These are phyloP conservation scores for Autographa gamma DNA, from an alignment of 2,888 invertebrate genomes.

Conservation along the genomic window DNA sequence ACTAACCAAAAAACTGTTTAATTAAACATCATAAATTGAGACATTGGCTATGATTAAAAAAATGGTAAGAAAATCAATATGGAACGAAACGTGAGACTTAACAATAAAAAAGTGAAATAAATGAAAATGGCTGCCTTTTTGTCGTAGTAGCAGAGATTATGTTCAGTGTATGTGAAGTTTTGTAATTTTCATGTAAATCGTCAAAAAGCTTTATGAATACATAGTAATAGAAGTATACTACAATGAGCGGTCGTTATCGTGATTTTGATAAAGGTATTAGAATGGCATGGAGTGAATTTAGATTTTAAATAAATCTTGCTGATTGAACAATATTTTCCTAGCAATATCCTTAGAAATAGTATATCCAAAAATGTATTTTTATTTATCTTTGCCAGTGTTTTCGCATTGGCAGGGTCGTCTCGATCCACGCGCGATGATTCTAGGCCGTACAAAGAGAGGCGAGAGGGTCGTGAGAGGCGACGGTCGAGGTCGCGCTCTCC, in stretches of 20 bases:
- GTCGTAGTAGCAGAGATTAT: slow-evolving; percentile 28
- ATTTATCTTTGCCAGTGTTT: slow-evolving; percentile 93
- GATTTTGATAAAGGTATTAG: slow-evolving; percentile 79
- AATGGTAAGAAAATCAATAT: background rate
- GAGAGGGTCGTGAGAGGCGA: slow-evolving; percentile 61
- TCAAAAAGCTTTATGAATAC: slow-evolving; percentile 37
- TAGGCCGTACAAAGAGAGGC: slow-evolving; percentile 75
- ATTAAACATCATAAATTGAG: too few species aligned
- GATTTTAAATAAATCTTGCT: slow-evolving; percentile 36
- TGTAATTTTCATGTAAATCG: slow-evolving; percentile 14
- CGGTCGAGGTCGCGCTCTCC: slow-evolving; percentile 75
- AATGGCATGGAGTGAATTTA: slow-evolving; percentile 64
- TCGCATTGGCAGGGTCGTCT: slow-evolving; percentile 92
- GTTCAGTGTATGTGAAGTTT: slow-evolving; percentile 14
- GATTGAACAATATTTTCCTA: slow-evolving; percentile 17
- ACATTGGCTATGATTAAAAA: too few species aligned
- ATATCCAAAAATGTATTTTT: slow-evolving; percentile 78
- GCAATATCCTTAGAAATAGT: slow-evolving; percentile 50
- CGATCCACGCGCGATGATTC: slow-evolving; percentile 89
- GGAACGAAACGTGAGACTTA: slow-evolving; percentile 42
- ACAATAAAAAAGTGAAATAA: slow-evolving; percentile 20
- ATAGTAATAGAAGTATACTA: slow-evolving; percentile 29
- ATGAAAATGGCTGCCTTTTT: slow-evolving; percentile 46
- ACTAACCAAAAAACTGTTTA: too few species aligned
- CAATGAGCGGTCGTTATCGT: slow-evolving; percentile 76